phyloP scores from a whole-genome alignment of 2,797 vertebrate genomes.

The Neostethus bicornis region DNA sequence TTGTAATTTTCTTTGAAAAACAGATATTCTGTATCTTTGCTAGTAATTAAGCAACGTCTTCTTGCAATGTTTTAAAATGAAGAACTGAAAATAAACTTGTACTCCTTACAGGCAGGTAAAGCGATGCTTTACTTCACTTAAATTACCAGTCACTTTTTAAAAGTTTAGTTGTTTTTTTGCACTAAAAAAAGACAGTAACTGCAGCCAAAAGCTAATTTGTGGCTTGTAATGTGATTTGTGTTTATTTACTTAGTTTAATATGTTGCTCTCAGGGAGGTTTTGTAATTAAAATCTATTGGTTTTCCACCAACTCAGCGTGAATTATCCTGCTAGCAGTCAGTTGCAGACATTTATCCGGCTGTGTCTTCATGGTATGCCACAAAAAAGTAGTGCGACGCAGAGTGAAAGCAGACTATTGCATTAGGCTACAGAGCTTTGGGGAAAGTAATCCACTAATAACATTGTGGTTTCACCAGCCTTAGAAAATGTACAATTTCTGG shows the following conservation, averaged over 20 bases:
- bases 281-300: conserved; percentile 64
- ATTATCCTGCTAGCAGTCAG: conserved; percentile 49
- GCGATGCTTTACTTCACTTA: not conserved
- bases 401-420: conserved; percentile 37
- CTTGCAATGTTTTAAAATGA: not conserved
- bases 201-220: conserved; percentile 9
- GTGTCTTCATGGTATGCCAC: conserved; percentile 39
- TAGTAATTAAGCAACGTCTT: not conserved
- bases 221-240: conserved; percentile 47
- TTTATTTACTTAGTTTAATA: conserved; percentile 59
- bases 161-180: not conserved
- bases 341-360: conserved; percentile 49
- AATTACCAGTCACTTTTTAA: not conserved
- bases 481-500: conserved; percentile 32
- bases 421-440: conserved; percentile 35
- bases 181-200: conserved; percentile 11
- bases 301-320: conserved; percentile 53
- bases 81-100: not conserved
- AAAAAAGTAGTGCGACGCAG: conserved; percentile 3
- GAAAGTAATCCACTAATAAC: conserved; percentile 46
- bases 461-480: conserved; percentile 36
- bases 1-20: conserved; percentile 10
- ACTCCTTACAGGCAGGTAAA: not conserved
- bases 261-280: conserved; percentile 44
- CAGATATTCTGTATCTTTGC: not conserved